Evolutionary conservation across 2,888 invertebrate genomes (phyloP).

Genomic region (Agelastica alni): DNA sequence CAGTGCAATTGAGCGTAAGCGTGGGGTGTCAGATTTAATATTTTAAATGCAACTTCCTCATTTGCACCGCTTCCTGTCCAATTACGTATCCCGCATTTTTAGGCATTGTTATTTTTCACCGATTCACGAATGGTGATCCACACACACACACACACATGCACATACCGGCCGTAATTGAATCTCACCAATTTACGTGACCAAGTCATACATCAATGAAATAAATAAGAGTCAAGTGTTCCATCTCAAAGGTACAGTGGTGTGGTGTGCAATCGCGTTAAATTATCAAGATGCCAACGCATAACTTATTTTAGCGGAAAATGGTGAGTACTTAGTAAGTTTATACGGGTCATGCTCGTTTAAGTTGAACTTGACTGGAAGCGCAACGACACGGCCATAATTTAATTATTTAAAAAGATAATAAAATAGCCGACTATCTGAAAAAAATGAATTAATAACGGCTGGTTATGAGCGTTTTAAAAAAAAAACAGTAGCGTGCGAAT

Average conservation of each 20-base stretch:
- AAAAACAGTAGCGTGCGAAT: too few relatives aligned
- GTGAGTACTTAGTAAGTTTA: background rate
- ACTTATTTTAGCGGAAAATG: background rate
- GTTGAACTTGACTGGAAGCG: too few relatives aligned
- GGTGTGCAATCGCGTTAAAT: slow-evolving; percentile 7
- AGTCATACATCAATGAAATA: slow-evolving; percentile 23
- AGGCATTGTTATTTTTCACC: slow-evolving; percentile 43
- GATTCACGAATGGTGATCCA: slow-evolving; percentile 41
- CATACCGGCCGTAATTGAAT: slow-evolving; percentile 41
- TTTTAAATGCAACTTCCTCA: slow-evolving; percentile 47
- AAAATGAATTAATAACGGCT: too few relatives aligned
- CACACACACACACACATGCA: background rate
- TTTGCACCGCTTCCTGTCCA: slow-evolving; percentile 44
- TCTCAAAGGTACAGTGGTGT: slow-evolving; percentile 14
- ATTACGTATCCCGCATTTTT: slow-evolving; percentile 43
- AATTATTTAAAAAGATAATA: too few relatives aligned
- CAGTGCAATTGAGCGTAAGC: slow-evolving; percentile 17
- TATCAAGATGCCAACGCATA: slow-evolving; percentile 18
- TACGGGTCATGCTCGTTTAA: background rate
- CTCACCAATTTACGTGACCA: slow-evolving; percentile 38
- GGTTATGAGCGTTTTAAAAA: too few relatives aligned
- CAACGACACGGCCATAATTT: too few relatives aligned
- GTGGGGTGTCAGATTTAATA: slow-evolving; percentile 41
- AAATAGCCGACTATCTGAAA: too few relatives aligned
- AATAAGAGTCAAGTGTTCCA: slow-evolving; percentile 23